Evolutionary conservation across 2,888 invertebrate species (phyloP).

Genomic region (Hedya salicella): DNA sequence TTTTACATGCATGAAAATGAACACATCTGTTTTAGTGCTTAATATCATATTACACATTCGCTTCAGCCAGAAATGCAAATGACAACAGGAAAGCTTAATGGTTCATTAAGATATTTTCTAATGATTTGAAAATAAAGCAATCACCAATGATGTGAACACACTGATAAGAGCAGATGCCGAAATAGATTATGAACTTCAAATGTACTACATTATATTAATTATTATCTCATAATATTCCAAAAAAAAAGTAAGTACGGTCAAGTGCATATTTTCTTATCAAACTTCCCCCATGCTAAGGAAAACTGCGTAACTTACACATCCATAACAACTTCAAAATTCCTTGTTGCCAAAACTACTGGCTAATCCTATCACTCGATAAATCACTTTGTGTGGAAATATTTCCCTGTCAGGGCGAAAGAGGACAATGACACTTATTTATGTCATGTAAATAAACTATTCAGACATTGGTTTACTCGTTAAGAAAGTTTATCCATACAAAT

Average conservation of each 20-base stretch:
- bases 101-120: background rate
- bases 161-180: no score
- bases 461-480: background rate
- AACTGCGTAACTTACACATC: no score
- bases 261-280: no score
- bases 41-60: constrained; percentile 12
- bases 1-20: no score
- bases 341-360: background rate
- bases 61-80: constrained; percentile 12
- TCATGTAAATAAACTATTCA: constrained; percentile 60
- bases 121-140: constrained; percentile 15
- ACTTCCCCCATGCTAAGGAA: no score
- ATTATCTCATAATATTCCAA: no score
- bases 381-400: constrained; percentile 2
- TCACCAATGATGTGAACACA: no score
- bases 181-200: no score
- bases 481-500: background rate
- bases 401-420: constrained; percentile 48
- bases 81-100: background rate
- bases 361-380: background rate
- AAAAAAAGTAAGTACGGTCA: no score
- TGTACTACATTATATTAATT: no score
- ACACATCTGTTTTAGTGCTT: no score
- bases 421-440: constrained; percentile 67
- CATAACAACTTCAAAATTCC: background rate